Base-by-base conservation (phyloP, 2,113 vertebrate species). In the Poeciliopsis prolifica region DNA sequence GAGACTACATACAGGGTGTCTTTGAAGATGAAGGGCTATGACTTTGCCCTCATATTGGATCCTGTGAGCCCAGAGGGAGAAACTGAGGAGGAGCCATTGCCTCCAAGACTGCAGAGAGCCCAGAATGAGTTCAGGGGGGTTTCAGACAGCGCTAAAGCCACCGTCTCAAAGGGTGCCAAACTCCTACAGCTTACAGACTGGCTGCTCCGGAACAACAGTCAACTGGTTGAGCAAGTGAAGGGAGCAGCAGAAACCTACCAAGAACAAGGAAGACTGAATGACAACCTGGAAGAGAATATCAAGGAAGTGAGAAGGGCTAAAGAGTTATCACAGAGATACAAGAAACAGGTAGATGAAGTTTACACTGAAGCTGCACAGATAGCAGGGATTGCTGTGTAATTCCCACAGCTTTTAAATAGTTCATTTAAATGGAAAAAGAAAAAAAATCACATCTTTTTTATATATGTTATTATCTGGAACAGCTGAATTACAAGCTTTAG, bases 31-130 rank as follows among this genome's bases (percentile, higher is more conserved):
- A 90, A 94, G 62, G 87, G 92, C 74, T 95, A 89, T 30, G 89
- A 92, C 15, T 95, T 96, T 90, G 88, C 75, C 0, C 91, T 96
- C 11, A 79, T 9, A 10, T 60, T 84, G 48, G 81, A 94, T 54
- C 85, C 82, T 26, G 37, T 86, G 69, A 77, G 58, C 5, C 79
- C 89, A 70, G 54, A 75, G 0, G 63, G 85, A 5, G 28, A 86
- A 0, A 4, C 10, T 15, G 63, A 86, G 11, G 74, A 72, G 4
- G 28, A 73, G 13, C 65, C 51, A 0, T 35, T 91, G 24, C 91
- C 95, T 69, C 80, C 68, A 10, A 75, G 64, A 35, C 79, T 94
- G 74, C 87, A 78, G 83, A 44, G 62, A 68, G 89, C 85, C 69
- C 89, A 89, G 87, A 85, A 91, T 66, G 89, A 83, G 78, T 17